Evolutionary conservation across 2,113 vertebrate genomes (phyloP), one percentile per base, ranked within the genome.

Genomic region (Tonatia bakeri): DNA sequence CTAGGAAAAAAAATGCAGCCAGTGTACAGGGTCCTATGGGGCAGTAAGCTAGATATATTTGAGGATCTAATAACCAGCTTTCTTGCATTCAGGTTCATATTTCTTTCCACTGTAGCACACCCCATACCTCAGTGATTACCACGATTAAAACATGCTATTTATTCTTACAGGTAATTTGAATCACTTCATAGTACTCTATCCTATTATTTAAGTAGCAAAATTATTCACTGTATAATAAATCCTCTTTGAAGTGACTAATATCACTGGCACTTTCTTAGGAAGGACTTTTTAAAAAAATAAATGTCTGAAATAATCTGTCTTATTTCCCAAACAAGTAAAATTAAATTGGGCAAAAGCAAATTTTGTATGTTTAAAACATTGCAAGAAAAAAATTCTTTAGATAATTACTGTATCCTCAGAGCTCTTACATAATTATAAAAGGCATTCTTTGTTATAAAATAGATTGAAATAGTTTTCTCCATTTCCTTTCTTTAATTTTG

Each of bases 241-340:
- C 12, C 64, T 77, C 31, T 73, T 96, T 84, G 80, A 76, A 56
- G 43, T 81, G 8, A 52, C 26, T 90, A 65, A 52, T 47, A 84
- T 75, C 10, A 40, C 22, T 90, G 59, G 19, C 19, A 75, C 13
- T 79, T 94, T 52, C 76, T 56, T 72, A 69, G 17, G 43, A 86
- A 87, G 40, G 52, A 82, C 33, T 33, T 77, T 38, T 50, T 11
- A 65, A 84, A 88, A 65, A 45, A 83, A 65, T 5, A 40, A 52
- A 36, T 50, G 31, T 56, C 7, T 75, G 38, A 64, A 19, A 64
- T 92, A 65, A 90, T 82, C 64, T 95, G n/a, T 36, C 33, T 88
- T 69, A n/a, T 77, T 90, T 81, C 15, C 59, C 43, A 90, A 93
- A 64, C 45, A 90, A 96, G 86, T 82, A 10, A 73, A 95, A 95